A percentile compares a stretch with the other conserved stretches of the same genome.
These are phyloP conservation scores for Ochlodes sylvanus DNA, from an alignment of 2,888 invertebrate species.

Conservation along the genomic window DNA sequence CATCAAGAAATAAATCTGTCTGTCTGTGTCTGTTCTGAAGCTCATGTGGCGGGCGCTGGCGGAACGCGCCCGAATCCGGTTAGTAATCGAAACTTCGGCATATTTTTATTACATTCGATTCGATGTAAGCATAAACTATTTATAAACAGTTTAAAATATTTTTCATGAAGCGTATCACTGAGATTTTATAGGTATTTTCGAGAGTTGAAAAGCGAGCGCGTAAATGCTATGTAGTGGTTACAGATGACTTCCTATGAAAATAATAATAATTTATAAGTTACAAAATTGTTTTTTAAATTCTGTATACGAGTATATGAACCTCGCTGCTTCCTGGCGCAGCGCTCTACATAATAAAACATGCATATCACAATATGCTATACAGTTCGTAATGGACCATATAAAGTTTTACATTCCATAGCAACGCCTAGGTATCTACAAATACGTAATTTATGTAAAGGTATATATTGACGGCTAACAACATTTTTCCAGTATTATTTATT, in stretches of 20 bases:
- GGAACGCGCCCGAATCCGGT: conserved; percentile 78
- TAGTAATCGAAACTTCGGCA: conserved; percentile 66
- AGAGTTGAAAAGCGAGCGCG: not conserved
- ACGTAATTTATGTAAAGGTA: too few species aligned
- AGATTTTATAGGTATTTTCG: not conserved
- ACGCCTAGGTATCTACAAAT: too few species aligned
- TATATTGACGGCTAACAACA: too few species aligned
- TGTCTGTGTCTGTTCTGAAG: conserved; percentile 53
- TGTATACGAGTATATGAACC: too few species aligned
- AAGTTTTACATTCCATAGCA: too few species aligned
- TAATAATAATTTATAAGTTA: not conserved
- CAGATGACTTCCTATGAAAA: conserved; percentile 1
- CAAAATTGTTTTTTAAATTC: not conserved
- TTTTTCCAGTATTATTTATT: too few species aligned
- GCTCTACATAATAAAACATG: too few species aligned
- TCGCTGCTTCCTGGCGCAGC: too few species aligned
- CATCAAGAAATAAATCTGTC: conserved; percentile 76
- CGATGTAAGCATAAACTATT: conserved; percentile 64
- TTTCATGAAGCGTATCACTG: not conserved
- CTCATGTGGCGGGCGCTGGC: conserved; percentile 50
- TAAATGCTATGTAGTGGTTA: not conserved
- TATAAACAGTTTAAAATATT: conserved; percentile 43
- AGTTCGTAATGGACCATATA: too few species aligned
- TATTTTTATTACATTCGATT: conserved; percentile 75
- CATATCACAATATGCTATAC: too few species aligned